Evolutionary conservation across 35 echinoderm and acorn worm species (phyloP), one percentile per base, ranked within the genome.

Genomic region (Ophioderma brevispina): DNA sequence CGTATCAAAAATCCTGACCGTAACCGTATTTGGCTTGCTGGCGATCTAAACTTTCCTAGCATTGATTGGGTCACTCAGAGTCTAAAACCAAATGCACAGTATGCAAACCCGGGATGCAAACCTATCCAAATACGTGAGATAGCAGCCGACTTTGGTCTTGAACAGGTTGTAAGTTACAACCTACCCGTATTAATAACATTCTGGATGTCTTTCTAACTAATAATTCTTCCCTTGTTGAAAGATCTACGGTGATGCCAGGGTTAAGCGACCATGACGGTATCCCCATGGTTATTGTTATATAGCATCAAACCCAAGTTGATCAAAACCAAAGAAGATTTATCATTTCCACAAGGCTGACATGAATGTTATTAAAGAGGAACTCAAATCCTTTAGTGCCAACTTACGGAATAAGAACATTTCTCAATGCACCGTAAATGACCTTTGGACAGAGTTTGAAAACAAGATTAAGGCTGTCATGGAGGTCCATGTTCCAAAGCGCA

Each of bases 211-310:
- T 89, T 31, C 0, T 80, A 3, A 79, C 87, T 3, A 80, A 79
- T 33, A 78, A 75, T 40, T 41, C 77, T 13, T 80, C 87, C 1
- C 77, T 89, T 0, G 35, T 89, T 17, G 77, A 89, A 35, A 55
- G 46, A 55, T 89, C 64, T 33, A 15, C 19, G 0, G 39, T 41
- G 1, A 75, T 80, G 10, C 77, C 87, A 15, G 76, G 41, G 13
- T 40, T 89, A 2, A 39, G 87, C 21, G 87, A 89, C 76, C 87
- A 89, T 32, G 87, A 89, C 13, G 13, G 42, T 8, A 42, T 89
- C 4, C 35, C 46, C 4, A 4, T 89, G 14, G 41, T 78, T 33
- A 21, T 59, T 14, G 2, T n/a, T 35, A n/a, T n/a, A n/a, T n/a
- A 89, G 77, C 32, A 4, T 52, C 23, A 70, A 70, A 70, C 59